Conservation (phyloP, 2,113 vertebrate genomes). For the Pelusios castaneus region DNA sequence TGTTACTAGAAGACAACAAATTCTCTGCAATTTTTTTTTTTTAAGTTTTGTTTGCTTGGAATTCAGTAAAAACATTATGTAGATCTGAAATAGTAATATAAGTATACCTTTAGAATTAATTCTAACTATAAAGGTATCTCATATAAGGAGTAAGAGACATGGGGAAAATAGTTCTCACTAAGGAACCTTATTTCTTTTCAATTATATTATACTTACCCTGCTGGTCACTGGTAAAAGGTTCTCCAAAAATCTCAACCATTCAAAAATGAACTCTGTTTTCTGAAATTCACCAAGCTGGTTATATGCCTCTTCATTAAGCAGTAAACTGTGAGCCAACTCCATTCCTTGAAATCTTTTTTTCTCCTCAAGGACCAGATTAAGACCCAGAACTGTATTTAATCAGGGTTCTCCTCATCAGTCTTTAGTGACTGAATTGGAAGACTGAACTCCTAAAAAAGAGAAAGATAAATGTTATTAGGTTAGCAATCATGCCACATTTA, state of each 20-base stretch:
- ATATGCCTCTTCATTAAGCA: conserved; percentile 85
- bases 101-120: background rate
- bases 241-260: conserved; percentile 90
- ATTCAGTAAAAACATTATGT: background rate
- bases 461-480: background rate
- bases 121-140: background rate
- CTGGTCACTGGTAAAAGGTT: conserved; percentile 83
- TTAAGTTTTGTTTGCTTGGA: background rate
- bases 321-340: conserved; percentile 87
- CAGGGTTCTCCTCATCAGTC: conserved; percentile 10
- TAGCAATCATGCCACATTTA: background rate
- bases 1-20: background rate
- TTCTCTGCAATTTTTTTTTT: background rate
- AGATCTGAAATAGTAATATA: background rate
- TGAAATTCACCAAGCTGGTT: conserved; percentile 83
- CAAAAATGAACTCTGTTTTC: conserved; percentile 86
- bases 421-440: background rate
- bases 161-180: background rate
- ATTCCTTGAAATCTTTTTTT: conserved; percentile 73
- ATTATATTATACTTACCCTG: conserved; percentile 77
- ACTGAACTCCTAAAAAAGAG: conserved; percentile 33
- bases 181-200: background rate
- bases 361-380: background rate
- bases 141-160: background rate
- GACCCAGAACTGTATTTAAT: background rate